Percentiles rank a stretch among this genome's conserved stretches.
phyloP scores from a whole-genome alignment of 1,140 invertebrate species.

The Stegodyphus mimosarum region DNA sequence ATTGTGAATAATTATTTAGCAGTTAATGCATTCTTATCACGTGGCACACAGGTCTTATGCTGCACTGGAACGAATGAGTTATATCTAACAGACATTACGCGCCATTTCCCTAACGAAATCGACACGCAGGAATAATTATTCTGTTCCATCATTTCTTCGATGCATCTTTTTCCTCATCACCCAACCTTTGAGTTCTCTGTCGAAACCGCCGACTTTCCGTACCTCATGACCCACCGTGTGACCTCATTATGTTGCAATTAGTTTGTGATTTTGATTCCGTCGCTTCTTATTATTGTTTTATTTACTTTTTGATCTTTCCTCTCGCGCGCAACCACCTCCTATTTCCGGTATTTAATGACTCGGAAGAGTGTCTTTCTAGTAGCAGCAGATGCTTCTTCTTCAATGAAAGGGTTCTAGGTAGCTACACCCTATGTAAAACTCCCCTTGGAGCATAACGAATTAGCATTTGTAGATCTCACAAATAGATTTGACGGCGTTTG shows the following conservation, averaged over 20 bases:
- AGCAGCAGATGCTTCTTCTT: neutral
- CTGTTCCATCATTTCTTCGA: neutral
- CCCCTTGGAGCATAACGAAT: no score
- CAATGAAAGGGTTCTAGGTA: neutral
- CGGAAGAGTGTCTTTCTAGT: neutral
- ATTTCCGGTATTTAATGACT: conserved; percentile 59
- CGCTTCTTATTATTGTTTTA: neutral
- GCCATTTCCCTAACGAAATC: no score
- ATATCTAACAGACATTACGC: no score
- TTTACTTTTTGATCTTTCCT: conserved; percentile 11
- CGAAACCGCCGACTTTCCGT: conserved; percentile 25
- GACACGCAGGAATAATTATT: no score
- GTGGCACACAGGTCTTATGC: no score
- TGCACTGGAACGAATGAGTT: no score
- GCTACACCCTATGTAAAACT: neutral
- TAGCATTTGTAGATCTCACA: no score
- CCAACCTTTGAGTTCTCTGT: conserved; percentile 18
- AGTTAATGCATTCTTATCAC: no score
- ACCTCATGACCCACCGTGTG: conserved; percentile 44
- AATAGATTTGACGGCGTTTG: no score
- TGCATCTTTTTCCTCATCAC: neutral
- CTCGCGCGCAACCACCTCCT: conserved; percentile 16
- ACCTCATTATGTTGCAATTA: conserved; percentile 56
- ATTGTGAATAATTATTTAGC: no score
- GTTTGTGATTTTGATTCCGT: conserved; percentile 17